A percentile compares a stretch with the other conserved stretches of the same genome.
These are phyloP conservation scores for Cirrhinus molitorella DNA, from an alignment of 2,797 vertebrate genomes.

Conservation along the genomic window DNA sequence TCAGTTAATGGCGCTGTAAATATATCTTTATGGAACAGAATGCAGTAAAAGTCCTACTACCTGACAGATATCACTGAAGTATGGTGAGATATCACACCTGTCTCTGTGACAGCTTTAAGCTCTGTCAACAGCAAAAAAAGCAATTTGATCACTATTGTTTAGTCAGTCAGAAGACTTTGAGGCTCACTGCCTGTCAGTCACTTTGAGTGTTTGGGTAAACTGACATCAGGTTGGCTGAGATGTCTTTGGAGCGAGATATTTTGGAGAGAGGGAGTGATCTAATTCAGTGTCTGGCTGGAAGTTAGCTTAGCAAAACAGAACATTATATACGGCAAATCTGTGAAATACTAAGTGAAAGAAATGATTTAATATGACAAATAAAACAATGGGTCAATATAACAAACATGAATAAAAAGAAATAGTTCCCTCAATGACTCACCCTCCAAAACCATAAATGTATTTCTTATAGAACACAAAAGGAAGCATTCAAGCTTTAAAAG, in stretches of 20 bases:
- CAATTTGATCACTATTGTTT: conserved; percentile 17
- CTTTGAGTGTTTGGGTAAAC: background rate
- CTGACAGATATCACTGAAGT: background rate
- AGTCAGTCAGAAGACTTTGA: background rate
- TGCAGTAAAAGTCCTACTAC: background rate
- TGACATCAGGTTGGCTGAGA: conserved; percentile 6
- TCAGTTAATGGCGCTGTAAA: background rate
- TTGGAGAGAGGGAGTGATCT: background rate
- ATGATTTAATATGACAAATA: background rate
- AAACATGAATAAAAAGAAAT: background rate
- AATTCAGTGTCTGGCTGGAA: background rate
- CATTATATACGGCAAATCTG: too few species aligned
- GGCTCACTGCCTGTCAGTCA: conserved; percentile 11
- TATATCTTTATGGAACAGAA: background rate
- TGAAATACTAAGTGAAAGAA: too few species aligned
- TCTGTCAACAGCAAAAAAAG: background rate
- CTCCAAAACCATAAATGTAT: background rate
- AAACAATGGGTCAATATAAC: background rate
- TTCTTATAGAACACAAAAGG: background rate
- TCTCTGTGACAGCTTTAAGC: conserved; percentile 3
- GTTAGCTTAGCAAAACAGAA: background rate
- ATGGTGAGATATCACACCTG: conserved; percentile 1
- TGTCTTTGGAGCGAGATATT: background rate
- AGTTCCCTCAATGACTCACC: background rate
- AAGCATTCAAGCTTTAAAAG: background rate